Base-by-base conservation (phyloP, 2,888 invertebrate species). In the Caenorhabditis japonica region DNA sequence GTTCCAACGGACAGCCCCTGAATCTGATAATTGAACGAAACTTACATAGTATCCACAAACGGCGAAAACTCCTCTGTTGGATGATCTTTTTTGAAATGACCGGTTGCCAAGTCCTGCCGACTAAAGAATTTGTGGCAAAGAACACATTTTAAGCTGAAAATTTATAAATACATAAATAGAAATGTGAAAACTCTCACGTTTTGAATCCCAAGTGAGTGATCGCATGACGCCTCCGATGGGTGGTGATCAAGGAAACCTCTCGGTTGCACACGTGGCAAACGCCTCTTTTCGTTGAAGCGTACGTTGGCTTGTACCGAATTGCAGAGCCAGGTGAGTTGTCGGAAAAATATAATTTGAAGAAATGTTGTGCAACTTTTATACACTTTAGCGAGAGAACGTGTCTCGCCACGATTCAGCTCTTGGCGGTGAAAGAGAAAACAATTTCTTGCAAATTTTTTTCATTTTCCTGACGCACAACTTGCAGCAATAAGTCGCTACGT, bases 201-300 rank as follows among this genome's bases (percentile, higher is more conserved):
- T 74, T 74, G 38, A 74, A 69, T n/a, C 74, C 74, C 25, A 74
- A 36, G 59, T 74, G 74, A 21, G 74, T 74, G 34, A 69, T 74
- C 7, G 74, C 74, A 38, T 74, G 74, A 8, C 74, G 30, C 17
- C 68, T 49, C 21, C 69, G 56, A 62, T 74, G 74, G 2, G 74
- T 74, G n/a, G 74, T 69, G 15, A 74, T 74, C 19, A 74, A 19
- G 3, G 74, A 74, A 19, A 74, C 74, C 53, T 74, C 74, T 19
- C 74, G 56, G 49, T 74, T 58, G 34, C 74, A 74, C 4, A 74
- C 74, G n/a, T 69, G 74, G 33, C 74, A 74, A n/a, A 74, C 59
- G 4, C 74, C 74, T 17, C 74, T 51, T 39, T 74, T 74, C 25
- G 68, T 69, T 2, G 74, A 69, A 1, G 74, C 74, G 23, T 73